These are phyloP conservation scores for Elephas maximus DNA, from an alignment of 2,113 vertebrate species.

Conservation along the genomic window DNA sequence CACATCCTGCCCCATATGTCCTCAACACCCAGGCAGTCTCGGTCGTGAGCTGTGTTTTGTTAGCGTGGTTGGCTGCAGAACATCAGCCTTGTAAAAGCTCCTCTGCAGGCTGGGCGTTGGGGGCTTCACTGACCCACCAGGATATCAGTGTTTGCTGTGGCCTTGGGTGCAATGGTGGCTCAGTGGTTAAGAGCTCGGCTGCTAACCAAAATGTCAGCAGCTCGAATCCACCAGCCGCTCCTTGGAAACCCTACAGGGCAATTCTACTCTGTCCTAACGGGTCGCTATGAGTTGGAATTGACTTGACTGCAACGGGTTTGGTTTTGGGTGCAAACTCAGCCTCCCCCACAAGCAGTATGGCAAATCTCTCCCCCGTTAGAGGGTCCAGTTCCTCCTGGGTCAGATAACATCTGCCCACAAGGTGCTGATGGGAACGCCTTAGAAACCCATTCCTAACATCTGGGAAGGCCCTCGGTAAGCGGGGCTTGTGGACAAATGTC, in stretches of 20 bases:
- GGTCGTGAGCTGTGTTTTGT: fast-evolving
- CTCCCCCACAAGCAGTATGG: background rate
- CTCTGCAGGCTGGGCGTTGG: background rate
- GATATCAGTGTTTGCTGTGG: background rate
- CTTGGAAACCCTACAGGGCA: too few relatives aligned
- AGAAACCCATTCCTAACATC: background rate
- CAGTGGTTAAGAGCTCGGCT: too few relatives aligned
- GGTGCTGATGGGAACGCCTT: background rate
- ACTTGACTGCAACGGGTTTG: too few relatives aligned
- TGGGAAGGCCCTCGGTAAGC: background rate
- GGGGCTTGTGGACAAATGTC: background rate
- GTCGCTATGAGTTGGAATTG: too few relatives aligned
- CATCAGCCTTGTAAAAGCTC: background rate
- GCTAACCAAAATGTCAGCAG: too few relatives aligned
- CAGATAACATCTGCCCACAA: background rate
- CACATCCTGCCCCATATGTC: background rate
- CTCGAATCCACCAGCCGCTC: too few relatives aligned
- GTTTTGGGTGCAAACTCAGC: background rate
- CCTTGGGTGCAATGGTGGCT: background rate
- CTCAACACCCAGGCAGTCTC: background rate
- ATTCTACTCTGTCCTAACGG: too few relatives aligned
- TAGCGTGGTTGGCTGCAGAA: background rate
- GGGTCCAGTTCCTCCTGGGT: background rate
- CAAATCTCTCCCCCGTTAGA: background rate
- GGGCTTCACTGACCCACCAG: background rate